Evolutionary conservation across 2,797 vertebrate genomes (phyloP).

Genomic region (Otus scops): DNA sequence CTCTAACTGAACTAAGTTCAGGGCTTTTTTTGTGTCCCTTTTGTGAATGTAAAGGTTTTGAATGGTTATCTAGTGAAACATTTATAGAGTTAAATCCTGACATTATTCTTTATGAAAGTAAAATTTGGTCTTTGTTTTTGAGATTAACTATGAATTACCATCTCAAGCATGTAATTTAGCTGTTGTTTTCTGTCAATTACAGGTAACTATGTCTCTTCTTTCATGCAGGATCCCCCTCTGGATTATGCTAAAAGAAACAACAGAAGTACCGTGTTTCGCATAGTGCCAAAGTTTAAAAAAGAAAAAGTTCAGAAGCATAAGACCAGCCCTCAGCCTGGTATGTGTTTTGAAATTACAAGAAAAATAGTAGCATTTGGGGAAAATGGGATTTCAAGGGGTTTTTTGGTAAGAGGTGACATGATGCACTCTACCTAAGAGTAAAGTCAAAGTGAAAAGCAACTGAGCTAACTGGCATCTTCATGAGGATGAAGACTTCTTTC

Average conservation of each 20-base stretch:
- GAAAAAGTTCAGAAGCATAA: slow-evolving; percentile 92
- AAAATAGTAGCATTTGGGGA: neutral
- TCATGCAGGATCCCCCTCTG: slow-evolving; percentile 88
- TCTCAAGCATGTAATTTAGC: neutral
- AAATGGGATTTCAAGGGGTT: neutral
- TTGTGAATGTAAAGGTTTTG: neutral
- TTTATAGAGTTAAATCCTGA: neutral
- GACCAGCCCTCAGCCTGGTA: slow-evolving; percentile 93
- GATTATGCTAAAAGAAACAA: slow-evolving; percentile 97
- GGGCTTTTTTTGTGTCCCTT: neutral
- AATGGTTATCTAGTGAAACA: neutral
- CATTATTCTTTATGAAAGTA: neutral
- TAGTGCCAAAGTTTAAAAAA: slow-evolving; percentile 99
- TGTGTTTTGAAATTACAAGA: slow-evolving; percentile 52
- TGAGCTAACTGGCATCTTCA: neutral
- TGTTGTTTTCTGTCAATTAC: neutral
- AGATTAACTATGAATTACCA: neutral
- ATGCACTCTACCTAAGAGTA: neutral
- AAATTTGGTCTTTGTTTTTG: neutral
- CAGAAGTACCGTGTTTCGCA: slow-evolving; percentile 94
- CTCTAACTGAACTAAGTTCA: neutral
- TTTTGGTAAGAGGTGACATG: neutral
- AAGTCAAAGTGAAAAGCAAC: neutral
- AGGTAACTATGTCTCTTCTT: neutral
- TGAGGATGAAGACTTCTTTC: neutral